Evolutionary conservation across 1,140 invertebrate genomes (phyloP), one percentile per base, ranked within the genome.

Genomic region (Drosophila mauritiana): DNA sequence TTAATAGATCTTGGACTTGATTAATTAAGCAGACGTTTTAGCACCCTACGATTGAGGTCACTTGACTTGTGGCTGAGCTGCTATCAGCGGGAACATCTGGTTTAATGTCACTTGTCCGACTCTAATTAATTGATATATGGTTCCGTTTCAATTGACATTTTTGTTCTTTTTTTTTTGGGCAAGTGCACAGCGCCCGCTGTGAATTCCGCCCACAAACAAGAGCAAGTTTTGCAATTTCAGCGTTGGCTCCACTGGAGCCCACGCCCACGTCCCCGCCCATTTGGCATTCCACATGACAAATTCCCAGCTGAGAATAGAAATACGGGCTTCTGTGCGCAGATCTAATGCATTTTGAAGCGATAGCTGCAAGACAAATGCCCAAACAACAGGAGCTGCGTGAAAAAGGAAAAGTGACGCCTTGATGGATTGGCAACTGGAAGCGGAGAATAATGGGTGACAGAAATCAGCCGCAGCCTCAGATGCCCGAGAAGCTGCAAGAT

Each of bases 121-220:
- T 84, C 49, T 74, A 75, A 75, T 75, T 75, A 75, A 75, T 75
- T 86, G 81, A 86, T 85, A 80, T 62, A 81, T 81, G 51, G 54
- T 31, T 25, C n/a, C 13, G 0, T 42, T 52, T 72, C 58, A 49
- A 72, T 72, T 72, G 65, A 58, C 68, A 70, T 17, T 70, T 51
- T 42, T 37, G 10, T 34, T 17, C 20, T n/a, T 31, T 34, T n/a
- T 39, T 46, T 46, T 58, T 42, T 52, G 59, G 54, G 59, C 57
- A 85, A 86, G 81, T 86, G 78, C 59, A 86, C 59, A 86, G 68
- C 81, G 34, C 70, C 59, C 43, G 73, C 70, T 65, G 73, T 39
- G 48, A 48, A 59, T 39, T 54, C 55, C 62, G 55, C 65, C 52
- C 62, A 52, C 51, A 40, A 11, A 52, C 20, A 15, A 45, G 6